Evolutionary conservation across 2,113 vertebrate species (phyloP).

Genomic region (Ageneiosus marmoratus): DNA sequence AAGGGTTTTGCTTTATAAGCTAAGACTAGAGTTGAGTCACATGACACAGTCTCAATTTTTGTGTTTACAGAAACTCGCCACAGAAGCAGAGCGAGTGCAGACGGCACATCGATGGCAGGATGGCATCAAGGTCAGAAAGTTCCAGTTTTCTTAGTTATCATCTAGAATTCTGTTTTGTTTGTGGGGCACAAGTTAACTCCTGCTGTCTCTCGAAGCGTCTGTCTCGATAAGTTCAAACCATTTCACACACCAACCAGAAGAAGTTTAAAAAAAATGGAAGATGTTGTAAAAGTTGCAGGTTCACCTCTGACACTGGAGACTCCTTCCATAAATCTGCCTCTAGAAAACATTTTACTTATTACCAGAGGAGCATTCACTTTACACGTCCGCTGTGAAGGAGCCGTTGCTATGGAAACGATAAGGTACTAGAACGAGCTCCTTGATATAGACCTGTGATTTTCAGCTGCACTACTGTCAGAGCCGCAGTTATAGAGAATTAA

Average conservation of each 20-base stretch:
- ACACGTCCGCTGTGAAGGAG: neutral
- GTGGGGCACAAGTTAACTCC: neutral
- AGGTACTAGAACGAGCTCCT: neutral
- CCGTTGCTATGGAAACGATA: neutral
- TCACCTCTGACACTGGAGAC: neutral
- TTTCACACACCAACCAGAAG: too few species aligned
- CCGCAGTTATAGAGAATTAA: neutral
- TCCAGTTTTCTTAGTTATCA: neutral
- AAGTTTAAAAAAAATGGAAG: too few species aligned
- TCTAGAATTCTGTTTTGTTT: neutral
- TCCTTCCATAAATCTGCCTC: neutral
- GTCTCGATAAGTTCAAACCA: too few species aligned
- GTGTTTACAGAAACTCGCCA: constrained; percentile 81
- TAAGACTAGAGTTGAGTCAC: neutral
- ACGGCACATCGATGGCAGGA: constrained; percentile 93
- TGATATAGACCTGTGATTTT: neutral
- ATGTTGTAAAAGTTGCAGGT: neutral
- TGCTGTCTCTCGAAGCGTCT: too few species aligned
- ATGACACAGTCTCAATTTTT: neutral
- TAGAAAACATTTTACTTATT: neutral
- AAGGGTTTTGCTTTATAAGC: neutral
- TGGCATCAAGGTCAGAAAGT: constrained; percentile 86
- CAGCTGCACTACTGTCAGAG: neutral
- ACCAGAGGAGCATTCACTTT: too few species aligned
- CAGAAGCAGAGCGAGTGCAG: constrained; percentile 90